Percentiles rank a stretch among this genome's conserved stretches.
Evolutionary conservation across 2,797 vertebrate genomes (phyloP).

Genomic region (Anableps anableps): DNA sequence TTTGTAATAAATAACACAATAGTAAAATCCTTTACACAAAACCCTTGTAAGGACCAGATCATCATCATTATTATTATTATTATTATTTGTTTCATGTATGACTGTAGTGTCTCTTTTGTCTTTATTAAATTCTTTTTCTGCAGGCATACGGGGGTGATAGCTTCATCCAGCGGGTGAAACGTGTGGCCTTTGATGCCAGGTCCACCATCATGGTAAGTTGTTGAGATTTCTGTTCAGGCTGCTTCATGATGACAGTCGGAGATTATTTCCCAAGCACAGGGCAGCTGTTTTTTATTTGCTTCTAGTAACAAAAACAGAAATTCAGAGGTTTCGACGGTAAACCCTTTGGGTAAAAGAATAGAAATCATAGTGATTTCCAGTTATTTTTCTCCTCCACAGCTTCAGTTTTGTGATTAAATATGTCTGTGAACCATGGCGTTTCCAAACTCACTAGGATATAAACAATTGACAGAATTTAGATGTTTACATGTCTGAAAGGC

Average conservation of each 20-base stretch:
- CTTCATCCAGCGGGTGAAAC: slow-evolving; percentile 91
- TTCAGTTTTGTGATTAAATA: not conserved
- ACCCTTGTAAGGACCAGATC: not conserved
- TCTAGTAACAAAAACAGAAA: not conserved
- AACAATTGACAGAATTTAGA: not conserved
- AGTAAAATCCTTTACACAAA: not conserved
- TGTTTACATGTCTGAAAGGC: not conserved
- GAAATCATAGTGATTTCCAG: not conserved
- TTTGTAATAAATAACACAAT: not conserved
- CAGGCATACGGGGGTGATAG: slow-evolving; percentile 96
- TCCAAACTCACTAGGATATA: not conserved
- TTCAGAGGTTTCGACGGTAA: not conserved
- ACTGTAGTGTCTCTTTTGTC: not conserved
- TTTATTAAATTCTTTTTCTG: slow-evolving; percentile 30
- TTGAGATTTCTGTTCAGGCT: not conserved
- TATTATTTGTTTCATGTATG: too few species aligned
- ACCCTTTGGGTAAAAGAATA: not conserved
- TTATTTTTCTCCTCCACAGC: not conserved
- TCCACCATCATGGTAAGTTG: slow-evolving; percentile 92
- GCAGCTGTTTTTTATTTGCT: not conserved
- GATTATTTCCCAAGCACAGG: slow-evolving; percentile 1
- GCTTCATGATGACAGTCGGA: not conserved
- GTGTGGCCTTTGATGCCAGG: slow-evolving; percentile 91
- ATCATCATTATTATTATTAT: too few species aligned
- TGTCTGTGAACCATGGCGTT: not conserved